Percentiles rank a stretch among this genome's conserved stretches.
These are phyloP conservation scores for Pyrochroa serraticornis DNA, from an alignment of 2,888 invertebrate species.

Conservation along the genomic window DNA sequence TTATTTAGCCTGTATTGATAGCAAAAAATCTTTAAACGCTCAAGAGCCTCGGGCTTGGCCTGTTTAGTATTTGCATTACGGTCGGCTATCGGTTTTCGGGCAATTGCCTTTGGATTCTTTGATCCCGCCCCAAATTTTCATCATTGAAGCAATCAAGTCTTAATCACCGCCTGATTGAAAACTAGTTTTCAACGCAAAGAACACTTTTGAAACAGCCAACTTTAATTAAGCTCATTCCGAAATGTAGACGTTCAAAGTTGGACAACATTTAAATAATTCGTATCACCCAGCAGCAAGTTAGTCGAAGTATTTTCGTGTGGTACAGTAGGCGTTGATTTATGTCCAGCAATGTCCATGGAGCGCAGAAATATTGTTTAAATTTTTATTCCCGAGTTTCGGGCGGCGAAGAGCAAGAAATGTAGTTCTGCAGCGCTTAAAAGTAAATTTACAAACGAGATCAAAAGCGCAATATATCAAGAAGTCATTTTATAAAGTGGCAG, in stretches of 20 bases:
- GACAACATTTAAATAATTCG: constrained; percentile 17
- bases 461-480: constrained; percentile 46
- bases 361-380: constrained; percentile 16
- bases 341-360: neutral
- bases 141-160: no score
- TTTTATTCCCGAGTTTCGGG: constrained; percentile 7
- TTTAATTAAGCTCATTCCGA: constrained; percentile 20
- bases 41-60: no score
- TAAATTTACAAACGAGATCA: constrained; percentile 34
- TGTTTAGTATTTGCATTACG: no score
- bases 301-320: no score
- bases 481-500: constrained; percentile 47
- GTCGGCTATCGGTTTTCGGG: no score
- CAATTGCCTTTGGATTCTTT: no score
- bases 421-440: constrained; percentile 19
- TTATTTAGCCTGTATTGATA: no score
- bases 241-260: constrained; percentile 7
- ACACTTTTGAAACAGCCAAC: neutral
- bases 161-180: no score
- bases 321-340: constrained; percentile 21
- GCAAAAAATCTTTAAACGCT: no score
- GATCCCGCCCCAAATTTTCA: no score
- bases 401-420: constrained; percentile 4
- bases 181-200: no score
- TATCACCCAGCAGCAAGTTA: constrained; percentile 10